Conservation (phyloP, 2,888 invertebrate genomes). For the Agrotis ipsilon region DNA sequence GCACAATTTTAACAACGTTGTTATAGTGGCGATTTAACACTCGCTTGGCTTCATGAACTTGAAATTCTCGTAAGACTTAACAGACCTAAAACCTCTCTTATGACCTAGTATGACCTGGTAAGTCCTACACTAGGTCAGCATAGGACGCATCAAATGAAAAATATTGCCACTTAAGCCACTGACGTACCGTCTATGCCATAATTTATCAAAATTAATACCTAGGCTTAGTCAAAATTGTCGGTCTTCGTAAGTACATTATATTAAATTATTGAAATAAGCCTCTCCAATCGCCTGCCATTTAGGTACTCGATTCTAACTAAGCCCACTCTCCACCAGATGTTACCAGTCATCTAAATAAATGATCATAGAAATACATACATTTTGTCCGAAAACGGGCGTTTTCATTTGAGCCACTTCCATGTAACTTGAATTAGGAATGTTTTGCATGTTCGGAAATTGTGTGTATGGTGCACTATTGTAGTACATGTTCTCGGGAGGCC, state of each 20-base stretch:
- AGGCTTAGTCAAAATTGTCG: neutral
- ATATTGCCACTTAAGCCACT: neutral
- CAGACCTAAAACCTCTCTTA: too few relatives aligned
- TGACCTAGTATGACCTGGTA: too few relatives aligned
- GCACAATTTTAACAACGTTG: too few relatives aligned
- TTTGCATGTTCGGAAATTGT: constrained; percentile 66
- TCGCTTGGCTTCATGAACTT: too few relatives aligned
- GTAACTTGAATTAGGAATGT: constrained; percentile 47
- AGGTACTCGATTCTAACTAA: neutral
- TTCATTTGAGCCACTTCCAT: constrained; percentile 58
- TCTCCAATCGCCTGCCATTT: neutral
- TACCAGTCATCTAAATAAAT: neutral
- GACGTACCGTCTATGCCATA: too few relatives aligned
- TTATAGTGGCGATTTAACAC: too few relatives aligned
- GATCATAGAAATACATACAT: constrained; percentile 40
- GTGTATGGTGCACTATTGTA: constrained; percentile 68
- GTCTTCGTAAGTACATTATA: neutral
- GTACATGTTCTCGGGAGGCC: constrained; percentile 70
- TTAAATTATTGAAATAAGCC: neutral
- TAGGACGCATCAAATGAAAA: neutral
- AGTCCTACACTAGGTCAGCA: neutral
- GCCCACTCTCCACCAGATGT: neutral
- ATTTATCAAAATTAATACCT: too few relatives aligned
- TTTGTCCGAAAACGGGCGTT: constrained; percentile 50
- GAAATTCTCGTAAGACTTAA: too few relatives aligned